Base-by-base conservation (phyloP, 2,113 vertebrate species). In the Cottus gobio region DNA sequence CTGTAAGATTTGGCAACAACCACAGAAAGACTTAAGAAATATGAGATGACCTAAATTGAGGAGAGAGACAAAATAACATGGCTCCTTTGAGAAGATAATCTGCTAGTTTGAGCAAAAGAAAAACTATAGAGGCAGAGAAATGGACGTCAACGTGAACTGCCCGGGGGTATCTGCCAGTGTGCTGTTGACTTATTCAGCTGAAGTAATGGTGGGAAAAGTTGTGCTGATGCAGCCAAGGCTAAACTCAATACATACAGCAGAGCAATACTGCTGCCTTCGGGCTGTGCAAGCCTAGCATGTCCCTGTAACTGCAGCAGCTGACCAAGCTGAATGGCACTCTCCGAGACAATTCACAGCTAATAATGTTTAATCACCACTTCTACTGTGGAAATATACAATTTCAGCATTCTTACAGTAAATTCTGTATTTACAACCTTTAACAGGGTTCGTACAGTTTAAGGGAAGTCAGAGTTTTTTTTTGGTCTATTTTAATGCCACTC, bases 131-230 rank as follows among this genome's bases (percentile, higher is more conserved):
- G 66, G 72, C 37, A 61, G 36, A 46, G 39, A 80, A 77, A 86
- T 58, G 65, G 74, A 67, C 9, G 30, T 76, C 44, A 39, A 39
- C 18, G 67, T 58, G 71, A 83, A 50, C 60, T 68, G 89, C 88
- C 87, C 22, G 65, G 20, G 76, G 82, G 75, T 64, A 82, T 78
- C 80, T 69, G 76, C 84, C 75, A 74, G 71, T 0, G 57, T 30
- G 34, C 36, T 81, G 76, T 87, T 89, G 85, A 88, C 83, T 80
- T 82, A 87, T 91, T 91, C 67, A 71, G 69, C 63, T 91, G 82
- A 87, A 85, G 75, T 86, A 91, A 92, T 90, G 85, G 80, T 13
- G 68, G 77, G 82, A 77, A 84, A 86, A 83, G 79, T 75, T 79
- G 75, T 89, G 83, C 85, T 87, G 85, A 91, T 77, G 81, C 79